Evolutionary conservation across 2,797 vertebrate genomes (phyloP), one percentile per base, ranked within the genome.

Genomic region (Glyptemys insculpta): DNA sequence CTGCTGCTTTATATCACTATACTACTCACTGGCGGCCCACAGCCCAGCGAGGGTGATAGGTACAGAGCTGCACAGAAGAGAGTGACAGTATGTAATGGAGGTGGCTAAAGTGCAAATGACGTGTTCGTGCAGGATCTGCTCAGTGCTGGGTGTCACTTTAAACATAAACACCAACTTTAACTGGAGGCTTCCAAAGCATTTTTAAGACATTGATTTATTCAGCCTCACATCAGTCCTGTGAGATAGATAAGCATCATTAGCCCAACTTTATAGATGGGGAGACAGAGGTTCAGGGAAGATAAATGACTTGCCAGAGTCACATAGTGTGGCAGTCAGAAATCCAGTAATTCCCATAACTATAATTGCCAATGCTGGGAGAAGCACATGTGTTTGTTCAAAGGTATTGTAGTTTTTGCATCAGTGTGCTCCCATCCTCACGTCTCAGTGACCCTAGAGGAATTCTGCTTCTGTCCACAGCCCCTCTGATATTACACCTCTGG

Each of bases 371-470:
- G 44, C 41, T 76, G 41, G 23, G 25, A 47, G 85, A 93, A 52
- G 8, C 91, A 80, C 85, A 79, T 91, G 79, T 56, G 87, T 87
- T 86, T 50, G 81, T 88, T 97, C 79, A 95, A 92, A 92, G 94
- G 44, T 94, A 90, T 89, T 65, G 91, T 2, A 62, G 56, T 89
- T 85, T 96, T 93, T 95, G 96, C 92, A 86, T 65, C 52, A 27
- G 27, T 83, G 88, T 1, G 8, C 93, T 19, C 34, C 65, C 19
- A 0, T 68, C 29, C n/a, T n/a, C 19, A n/a, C 87, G 81, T 89
- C 89, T 90, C 0, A 0, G 89, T 91, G 91, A 91, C 80, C 94
- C 93, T 88, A 94, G 16, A 85, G 91, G 21, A 87, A 18, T 92
- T 89, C 83, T 95, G 91, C 82, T 87, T 49, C 83, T 59, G 88